Base-by-base conservation (phyloP, 1,140 invertebrate genomes). In the Dinothrombium tinctorium region DNA sequence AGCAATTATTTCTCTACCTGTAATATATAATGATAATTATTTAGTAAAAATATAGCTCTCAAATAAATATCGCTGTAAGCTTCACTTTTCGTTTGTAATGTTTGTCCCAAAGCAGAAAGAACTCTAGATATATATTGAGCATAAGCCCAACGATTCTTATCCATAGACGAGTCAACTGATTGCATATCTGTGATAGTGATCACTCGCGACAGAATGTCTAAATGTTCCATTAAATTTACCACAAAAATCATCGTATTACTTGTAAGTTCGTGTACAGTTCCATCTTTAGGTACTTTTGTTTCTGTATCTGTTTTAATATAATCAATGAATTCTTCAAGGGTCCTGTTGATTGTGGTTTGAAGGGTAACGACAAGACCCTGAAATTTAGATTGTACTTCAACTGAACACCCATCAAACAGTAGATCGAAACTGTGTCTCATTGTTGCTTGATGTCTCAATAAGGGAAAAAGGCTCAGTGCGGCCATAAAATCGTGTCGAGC, bases 221-320 rank as follows among this genome's bases (percentile, higher is more conserved):
- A 26, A 37, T 45, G 53, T 21, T 51, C 49, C 12, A 73, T 67
- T 36, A 87, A 61, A 51, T 83, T 77, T 56, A 84, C 78, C 32
- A 82, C 61, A 59, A 86, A 79, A 45, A 83, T 73, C 31, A 87
- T 55, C 26, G 89, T 81, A 58, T 92, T 89, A 37, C 76, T 83
- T 3, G 86, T 89, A 32, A 89, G 63, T 60, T 95, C 83, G 56
- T 90, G 86, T 19, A 95, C 87, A 1, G 87, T 95, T 42, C 87
- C 89, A 66, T 95, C 89, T 57, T 75, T 78, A 0, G 89, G 83
- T 51, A 89, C 68, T 48, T 73, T 72, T 4, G 74, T 70, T 25
- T 77, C 74, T 9, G 70, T 69, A 56, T 92, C 84, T 43, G 71
- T 72, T 51, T 80, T 69, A 33, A 94, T 72, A 49, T 73, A 81